Evolutionary conservation across 2,797 vertebrate genomes (phyloP).

Genomic region (Trichosurus vulpecula): DNA sequence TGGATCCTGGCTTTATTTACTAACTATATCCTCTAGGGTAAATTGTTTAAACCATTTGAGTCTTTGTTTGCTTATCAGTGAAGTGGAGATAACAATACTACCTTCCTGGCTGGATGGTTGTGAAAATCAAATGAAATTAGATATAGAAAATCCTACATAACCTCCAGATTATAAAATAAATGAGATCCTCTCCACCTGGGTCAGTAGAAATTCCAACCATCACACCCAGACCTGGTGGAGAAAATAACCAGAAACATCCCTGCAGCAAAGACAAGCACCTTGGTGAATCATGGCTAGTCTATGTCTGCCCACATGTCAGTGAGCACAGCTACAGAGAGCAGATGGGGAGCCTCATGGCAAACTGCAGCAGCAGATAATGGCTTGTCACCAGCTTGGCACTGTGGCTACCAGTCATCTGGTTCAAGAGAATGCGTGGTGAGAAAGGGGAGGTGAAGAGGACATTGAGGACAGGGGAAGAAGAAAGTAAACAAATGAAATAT

Average conservation of each 20-base stretch:
- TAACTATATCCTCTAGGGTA: background rate
- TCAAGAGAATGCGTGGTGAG: conserved; percentile 4
- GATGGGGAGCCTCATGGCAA: background rate
- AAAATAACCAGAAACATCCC: conserved; percentile 70
- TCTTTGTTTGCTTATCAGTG: background rate
- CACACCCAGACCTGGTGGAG: background rate
- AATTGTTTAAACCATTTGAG: background rate
- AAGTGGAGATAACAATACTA: background rate
- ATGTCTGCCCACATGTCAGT: conserved; percentile 6
- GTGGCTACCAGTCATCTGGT: background rate
- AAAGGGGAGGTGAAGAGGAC: background rate
- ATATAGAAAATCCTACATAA: background rate
- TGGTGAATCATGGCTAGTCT: background rate
- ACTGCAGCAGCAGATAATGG: conserved; percentile 6
- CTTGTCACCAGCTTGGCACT: conserved; percentile 28
- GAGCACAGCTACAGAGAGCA: background rate
- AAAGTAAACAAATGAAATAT: conserved; percentile 32
- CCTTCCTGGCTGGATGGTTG: background rate
- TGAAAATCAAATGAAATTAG: background rate
- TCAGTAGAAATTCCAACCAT: conserved; percentile 55
- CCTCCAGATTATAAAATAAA: conserved; percentile 67
- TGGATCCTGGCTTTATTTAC: background rate
- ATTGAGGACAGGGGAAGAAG: background rate
- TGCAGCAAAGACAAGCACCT: conserved; percentile 49
- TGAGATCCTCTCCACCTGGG: conserved; percentile 67